Conservation (phyloP, 2,113 vertebrate species). For the Callaeas wilsoni region DNA sequence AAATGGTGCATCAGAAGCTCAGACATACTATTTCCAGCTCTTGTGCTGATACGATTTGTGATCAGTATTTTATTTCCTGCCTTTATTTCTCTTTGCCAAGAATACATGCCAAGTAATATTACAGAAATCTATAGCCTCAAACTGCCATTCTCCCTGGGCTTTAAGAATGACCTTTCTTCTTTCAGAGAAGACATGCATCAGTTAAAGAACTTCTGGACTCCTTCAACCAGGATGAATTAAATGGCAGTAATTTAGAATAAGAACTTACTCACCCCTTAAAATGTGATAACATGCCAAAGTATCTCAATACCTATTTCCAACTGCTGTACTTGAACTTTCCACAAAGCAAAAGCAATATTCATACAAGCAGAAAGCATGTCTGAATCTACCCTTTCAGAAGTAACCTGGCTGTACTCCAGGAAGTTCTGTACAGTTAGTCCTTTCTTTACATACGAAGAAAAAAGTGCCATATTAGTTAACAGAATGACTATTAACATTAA, state of each 20-base stretch:
- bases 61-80: background rate
- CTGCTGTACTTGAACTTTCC: background rate
- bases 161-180: background rate
- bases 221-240: background rate
- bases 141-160: background rate
- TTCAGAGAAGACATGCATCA: background rate
- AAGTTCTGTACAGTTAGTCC: background rate
- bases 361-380: background rate
- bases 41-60: background rate
- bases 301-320: background rate
- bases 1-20: background rate
- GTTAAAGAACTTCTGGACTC: background rate
- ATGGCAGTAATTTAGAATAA: background rate
- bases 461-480: background rate
- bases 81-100: background rate
- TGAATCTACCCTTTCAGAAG: background rate
- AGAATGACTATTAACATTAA: background rate
- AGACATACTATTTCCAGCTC: background rate
- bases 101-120: background rate
- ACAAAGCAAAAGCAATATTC: background rate
- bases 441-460: background rate
- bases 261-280: background rate
- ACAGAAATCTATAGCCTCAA: background rate
- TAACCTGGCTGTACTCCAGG: background rate
- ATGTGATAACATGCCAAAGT: background rate